These are phyloP conservation scores for Batillaria attramentaria DNA, from an alignment of 1,140 invertebrate species.

Conservation along the genomic window DNA sequence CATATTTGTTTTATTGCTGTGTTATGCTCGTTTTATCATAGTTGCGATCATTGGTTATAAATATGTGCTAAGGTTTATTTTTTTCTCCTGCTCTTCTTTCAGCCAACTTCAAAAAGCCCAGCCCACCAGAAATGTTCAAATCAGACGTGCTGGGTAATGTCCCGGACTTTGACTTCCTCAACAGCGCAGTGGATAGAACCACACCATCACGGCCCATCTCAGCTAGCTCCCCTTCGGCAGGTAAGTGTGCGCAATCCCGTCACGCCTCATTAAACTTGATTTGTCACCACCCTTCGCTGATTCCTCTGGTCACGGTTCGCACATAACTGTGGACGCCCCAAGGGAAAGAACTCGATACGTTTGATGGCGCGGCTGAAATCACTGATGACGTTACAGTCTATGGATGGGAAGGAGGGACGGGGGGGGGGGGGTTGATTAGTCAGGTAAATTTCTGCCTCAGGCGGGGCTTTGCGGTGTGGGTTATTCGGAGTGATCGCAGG, in stretches of 20 bases:
- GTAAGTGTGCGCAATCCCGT: not conserved
- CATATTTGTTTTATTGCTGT: not conserved
- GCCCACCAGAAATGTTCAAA: not conserved
- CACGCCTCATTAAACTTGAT: not conserved
- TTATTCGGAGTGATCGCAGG: too few species aligned
- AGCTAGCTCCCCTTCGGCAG: too few species aligned
- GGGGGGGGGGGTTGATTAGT: too few species aligned
- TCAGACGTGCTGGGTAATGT: constrained; percentile 8
- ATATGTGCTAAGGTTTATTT: not conserved
- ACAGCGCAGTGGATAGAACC: not conserved
- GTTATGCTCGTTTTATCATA: not conserved
- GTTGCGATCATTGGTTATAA: not conserved
- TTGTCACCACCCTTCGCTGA: not conserved
- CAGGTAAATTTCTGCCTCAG: too few species aligned
- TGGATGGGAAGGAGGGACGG: too few species aligned
- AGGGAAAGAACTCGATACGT: too few species aligned
- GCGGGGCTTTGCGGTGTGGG: too few species aligned
- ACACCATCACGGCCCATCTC: not conserved
- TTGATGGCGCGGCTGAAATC: too few species aligned
- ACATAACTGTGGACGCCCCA: too few species aligned
- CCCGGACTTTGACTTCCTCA: constrained; percentile 9
- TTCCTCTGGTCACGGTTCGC: not conserved
- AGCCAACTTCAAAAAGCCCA: constrained; percentile 6
- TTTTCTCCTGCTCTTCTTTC: not conserved
- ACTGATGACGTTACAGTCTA: too few species aligned